Conservation (phyloP, 2,113 vertebrate genomes). For the Protomyctophum bolini region DNA sequence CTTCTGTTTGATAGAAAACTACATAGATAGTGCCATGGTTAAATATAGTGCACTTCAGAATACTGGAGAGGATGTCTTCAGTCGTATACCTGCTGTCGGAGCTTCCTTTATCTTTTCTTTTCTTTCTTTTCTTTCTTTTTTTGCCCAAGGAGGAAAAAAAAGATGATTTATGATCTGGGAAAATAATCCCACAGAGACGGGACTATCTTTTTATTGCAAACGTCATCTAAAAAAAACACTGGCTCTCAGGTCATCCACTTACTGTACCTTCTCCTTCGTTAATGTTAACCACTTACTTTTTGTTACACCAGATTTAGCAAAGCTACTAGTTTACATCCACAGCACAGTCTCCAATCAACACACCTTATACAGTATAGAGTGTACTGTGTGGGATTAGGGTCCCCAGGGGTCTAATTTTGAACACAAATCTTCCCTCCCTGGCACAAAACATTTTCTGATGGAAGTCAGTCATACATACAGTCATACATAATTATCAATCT, state of each 20-base stretch:
- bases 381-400: too few relatives aligned
- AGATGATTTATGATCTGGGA: background rate
- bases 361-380: too few relatives aligned
- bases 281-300: background rate
- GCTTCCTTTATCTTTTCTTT: background rate
- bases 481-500: background rate
- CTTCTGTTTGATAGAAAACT: background rate
- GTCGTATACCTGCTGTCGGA: too few relatives aligned
- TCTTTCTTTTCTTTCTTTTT: background rate
- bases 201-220: background rate
- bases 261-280: background rate
- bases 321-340: too few relatives aligned
- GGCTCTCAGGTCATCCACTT: background rate
- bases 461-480: too few relatives aligned
- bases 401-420: too few relatives aligned
- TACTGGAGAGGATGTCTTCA: background rate
- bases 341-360: too few relatives aligned
- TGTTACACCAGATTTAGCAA: too few relatives aligned
- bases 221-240: conserved; percentile 3
- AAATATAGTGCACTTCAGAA: conserved; percentile 14
- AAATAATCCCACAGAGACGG: conserved; percentile 3
- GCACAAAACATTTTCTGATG: background rate
- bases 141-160: conserved; percentile 2
- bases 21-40: background rate
- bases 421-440: too few relatives aligned